Percentiles rank a stretch among this genome's conserved stretches.
Evolutionary conservation across 2,888 invertebrate genomes (phyloP).

Genomic region (Archips crataeganus): DNA sequence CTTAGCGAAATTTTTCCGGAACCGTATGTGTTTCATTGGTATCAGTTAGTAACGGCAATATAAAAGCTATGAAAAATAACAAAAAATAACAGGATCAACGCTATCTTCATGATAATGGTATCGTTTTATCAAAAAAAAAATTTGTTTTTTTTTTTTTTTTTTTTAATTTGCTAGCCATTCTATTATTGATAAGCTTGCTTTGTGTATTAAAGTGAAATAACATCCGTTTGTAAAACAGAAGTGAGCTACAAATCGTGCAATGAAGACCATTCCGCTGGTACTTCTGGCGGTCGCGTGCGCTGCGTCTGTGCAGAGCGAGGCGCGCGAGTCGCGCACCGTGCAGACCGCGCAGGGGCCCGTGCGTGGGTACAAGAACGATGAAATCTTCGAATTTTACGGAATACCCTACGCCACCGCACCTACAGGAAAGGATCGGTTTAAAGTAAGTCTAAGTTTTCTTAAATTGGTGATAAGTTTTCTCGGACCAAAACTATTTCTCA

Average conservation of each 20-base stretch:
- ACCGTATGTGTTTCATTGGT: too few relatives aligned
- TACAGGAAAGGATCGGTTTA: not conserved
- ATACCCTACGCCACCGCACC: slow-evolving; percentile 13
- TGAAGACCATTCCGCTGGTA: not conserved
- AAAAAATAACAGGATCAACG: too few relatives aligned
- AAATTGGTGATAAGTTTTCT: too few relatives aligned
- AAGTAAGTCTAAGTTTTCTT: not conserved
- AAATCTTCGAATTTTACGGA: slow-evolving; percentile 15
- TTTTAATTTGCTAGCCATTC: too few relatives aligned
- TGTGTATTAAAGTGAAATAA: not conserved
- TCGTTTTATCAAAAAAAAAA: too few relatives aligned
- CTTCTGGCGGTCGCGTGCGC: not conserved
- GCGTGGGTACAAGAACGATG: slow-evolving; percentile 3
- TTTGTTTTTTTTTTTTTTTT: too few relatives aligned
- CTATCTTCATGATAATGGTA: too few relatives aligned
- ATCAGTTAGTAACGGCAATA: too few relatives aligned
- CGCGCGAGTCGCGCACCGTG: slow-evolving; percentile 20
- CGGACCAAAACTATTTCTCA: too few relatives aligned
- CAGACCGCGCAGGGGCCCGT: slow-evolving; percentile 20
- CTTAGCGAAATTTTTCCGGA: too few relatives aligned
- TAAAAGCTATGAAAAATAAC: too few relatives aligned
- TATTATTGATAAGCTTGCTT: too few relatives aligned
- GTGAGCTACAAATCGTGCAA: not conserved
- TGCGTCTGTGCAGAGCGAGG: not conserved
- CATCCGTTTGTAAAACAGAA: not conserved